Evolutionary conservation across 2,888 invertebrate species (phyloP), one percentile per base, ranked within the genome.

Genomic region (Tinea trinotella): DNA sequence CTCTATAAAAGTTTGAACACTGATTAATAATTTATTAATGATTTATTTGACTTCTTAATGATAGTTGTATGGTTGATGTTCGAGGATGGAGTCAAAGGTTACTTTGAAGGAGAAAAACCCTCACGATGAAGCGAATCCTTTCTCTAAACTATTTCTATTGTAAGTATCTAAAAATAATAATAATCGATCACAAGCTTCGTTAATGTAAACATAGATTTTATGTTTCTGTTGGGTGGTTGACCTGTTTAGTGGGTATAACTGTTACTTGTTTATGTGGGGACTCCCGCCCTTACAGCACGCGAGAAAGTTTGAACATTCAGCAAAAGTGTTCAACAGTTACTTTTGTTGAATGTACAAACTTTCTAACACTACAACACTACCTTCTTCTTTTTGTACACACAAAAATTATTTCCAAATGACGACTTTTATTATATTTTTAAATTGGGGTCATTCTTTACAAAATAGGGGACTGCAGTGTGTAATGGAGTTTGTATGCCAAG

Each of bases 111-210:
- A 89, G 62, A 88, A 88, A 55, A 91, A 89, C 71, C 91, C 91
- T 0, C 84, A 88, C 61, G 80, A 84, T 34, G 80, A 74, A 54
- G 88, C 90, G 0, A 91, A 89, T 70, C 64, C 87, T 48, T 56
- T 90, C 17, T 90, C 90, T 7, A 89, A 85, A 74, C 69, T 90
- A 59, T 76, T 90, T 64, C 88, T 90, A 65, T 88, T 88, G 91
- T 91, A 48, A 24, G 17, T 54, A 10, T 20, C 18, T 53, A 34
- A 35, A 52, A 22, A 30, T 40, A 40, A 40, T 40, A 13, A 40
- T 13, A 7, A 18, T 13, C 10, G 17, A n/a, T n/a, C n/a, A 40
- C 15, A 49, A 9, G 3, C 22, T 18, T 49, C 2, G 17, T 19
- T 3, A 9, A 18, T 49, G 19, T 49, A 18, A 4, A 49, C 30